Evolutionary conservation across 2,113 vertebrate genomes (phyloP), one percentile per base, ranked within the genome.

Genomic region (Cavia porcellus): DNA sequence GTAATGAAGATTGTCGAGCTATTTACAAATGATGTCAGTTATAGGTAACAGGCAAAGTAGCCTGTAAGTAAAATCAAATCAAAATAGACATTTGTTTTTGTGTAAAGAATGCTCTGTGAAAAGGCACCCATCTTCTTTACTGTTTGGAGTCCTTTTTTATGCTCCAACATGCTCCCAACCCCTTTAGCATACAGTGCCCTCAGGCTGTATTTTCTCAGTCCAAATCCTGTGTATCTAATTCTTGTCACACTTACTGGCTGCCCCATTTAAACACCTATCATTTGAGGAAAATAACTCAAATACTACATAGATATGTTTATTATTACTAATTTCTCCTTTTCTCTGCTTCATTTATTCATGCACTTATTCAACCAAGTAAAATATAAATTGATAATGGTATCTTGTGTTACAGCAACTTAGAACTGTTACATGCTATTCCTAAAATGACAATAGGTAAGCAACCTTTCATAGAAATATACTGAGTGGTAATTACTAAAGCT

Each of bases 271-370:
- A 72, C 57, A 91, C 35, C 19, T n/a, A 77, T 82, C 52, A 57
- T 59, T 72, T 9, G 6, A 82, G 92, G 25, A 94, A 94, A 93
- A 80, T 22, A 62, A 30, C 10, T 85, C 83, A 94, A 84, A 79
- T 30, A 89, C 8, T 45, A 38, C 38, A 38, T 38, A 38, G 38
- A 38, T 38, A 38, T 38, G 38, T 38, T 38, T 38, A 38, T 38
- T 38, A 38, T 38, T 38, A 96, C 1, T 92, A 6, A 93, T 70
- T 94, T 92, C 32, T 7, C 10, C 11, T 61, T 62, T 8, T 0
- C 68, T 61, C 35, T 77, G 4, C 9, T 55, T 55, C 52, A 77
- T 38, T 87, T 24, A 30, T 81, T 68, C 61, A 87, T 38, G 59
- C 32, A 52, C 42, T 80, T 72, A 70, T 59, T 22, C 72, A 30